Conservation (phyloP, 2,113 vertebrate genomes). For the Chroicocephalus ridibundus region DNA sequence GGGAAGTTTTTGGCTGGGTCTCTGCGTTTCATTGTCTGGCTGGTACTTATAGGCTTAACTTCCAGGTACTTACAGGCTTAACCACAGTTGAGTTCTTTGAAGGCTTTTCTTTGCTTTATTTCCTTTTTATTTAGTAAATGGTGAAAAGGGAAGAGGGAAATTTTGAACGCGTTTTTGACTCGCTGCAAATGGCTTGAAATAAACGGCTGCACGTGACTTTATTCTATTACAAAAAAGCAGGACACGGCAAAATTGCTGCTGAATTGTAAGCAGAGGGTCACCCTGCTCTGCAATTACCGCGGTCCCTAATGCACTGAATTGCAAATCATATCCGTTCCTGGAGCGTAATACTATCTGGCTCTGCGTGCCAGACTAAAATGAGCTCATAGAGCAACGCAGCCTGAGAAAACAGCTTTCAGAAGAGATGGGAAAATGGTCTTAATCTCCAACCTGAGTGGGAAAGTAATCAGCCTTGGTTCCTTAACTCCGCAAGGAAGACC, state of each 20-base stretch:
- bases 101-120: background rate
- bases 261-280: conserved; percentile 9
- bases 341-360: background rate
- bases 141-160: background rate
- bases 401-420: background rate
- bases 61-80: background rate
- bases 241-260: background rate
- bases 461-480: background rate
- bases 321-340: background rate
- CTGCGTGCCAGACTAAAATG: background rate
- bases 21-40: background rate
- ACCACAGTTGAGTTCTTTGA: background rate
- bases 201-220: background rate
- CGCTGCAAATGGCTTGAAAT: background rate
- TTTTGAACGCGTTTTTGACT: background rate
- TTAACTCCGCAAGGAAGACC: background rate
- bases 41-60: background rate
- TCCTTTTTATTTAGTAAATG: background rate
- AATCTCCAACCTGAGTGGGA: background rate
- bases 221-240: background rate
- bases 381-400: background rate
- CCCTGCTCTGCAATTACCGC: background rate
- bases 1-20: background rate
- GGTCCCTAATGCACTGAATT: conserved; percentile 4
- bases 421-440: background rate